Evolutionary conservation across 2,888 invertebrate species (phyloP).

Genomic region (Linnaemya tessellans): DNA sequence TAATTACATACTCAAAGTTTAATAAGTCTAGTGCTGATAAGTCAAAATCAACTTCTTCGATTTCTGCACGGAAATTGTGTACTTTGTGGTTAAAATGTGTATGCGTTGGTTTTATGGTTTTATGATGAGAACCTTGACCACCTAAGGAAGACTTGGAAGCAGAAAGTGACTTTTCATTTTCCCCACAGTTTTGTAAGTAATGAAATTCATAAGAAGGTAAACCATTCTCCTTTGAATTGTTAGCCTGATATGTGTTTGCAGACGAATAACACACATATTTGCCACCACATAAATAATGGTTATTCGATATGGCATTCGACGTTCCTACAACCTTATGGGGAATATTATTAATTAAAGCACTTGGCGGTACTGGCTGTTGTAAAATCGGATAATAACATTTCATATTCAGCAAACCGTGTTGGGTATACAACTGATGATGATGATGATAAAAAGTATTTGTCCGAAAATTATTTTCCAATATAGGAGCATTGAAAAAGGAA

Average conservation of each 20-base stretch:
- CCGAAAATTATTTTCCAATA: slow-evolving; percentile 12
- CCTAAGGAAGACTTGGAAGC: background rate
- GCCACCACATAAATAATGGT: background rate
- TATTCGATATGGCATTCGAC: background rate
- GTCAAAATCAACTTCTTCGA: slow-evolving; percentile 67
- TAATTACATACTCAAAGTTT: slow-evolving; percentile 73
- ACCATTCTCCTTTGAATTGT: background rate
- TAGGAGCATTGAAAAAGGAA: background rate
- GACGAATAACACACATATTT: background rate
- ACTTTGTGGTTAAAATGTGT: slow-evolving; percentile 38
- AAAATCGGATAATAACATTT: slow-evolving; percentile 3
- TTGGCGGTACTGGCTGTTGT: background rate
- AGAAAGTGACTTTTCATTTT: slow-evolving; percentile 24
- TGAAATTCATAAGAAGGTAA: slow-evolving; percentile 69
- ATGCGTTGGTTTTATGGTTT: slow-evolving; percentile 24
- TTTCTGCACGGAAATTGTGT: slow-evolving; percentile 1
- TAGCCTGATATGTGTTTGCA: background rate
- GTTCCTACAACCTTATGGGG: background rate
- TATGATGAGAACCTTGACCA: slow-evolving; percentile 40
- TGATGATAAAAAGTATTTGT: background rate
- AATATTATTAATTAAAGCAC: background rate
- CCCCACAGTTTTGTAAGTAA: slow-evolving; percentile 52
- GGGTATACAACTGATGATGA: background rate
- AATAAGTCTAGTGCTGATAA: slow-evolving; percentile 59
- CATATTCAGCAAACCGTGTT: background rate